Evolutionary conservation across 2,797 vertebrate genomes (phyloP).

Genomic region (Scolopax rusticola): DNA sequence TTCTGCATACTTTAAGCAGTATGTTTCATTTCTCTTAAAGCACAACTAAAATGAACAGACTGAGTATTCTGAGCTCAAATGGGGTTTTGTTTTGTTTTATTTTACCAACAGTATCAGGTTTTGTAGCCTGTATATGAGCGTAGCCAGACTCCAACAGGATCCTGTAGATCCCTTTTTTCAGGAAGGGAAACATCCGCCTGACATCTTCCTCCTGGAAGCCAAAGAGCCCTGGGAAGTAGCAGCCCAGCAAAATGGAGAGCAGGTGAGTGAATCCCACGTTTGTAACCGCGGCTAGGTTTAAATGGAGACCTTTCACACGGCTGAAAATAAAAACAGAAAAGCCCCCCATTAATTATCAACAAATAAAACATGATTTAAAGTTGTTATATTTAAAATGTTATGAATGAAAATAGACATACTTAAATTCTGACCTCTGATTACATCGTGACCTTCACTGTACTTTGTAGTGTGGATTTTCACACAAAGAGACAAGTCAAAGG

Average conservation of each 20-base stretch:
- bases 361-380: background rate
- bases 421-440: background rate
- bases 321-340: slow-evolving; percentile 51
- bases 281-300: slow-evolving; percentile 63
- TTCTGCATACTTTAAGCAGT: background rate
- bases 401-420: background rate
- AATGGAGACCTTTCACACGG: slow-evolving; percentile 79
- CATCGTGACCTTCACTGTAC: background rate
- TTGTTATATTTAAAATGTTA: background rate
- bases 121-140: slow-evolving; percentile 81
- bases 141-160: slow-evolving; percentile 76
- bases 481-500: background rate
- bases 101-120: slow-evolving; percentile 81
- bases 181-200: slow-evolving; percentile 69
- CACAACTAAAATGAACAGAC: background rate
- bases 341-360: background rate
- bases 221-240: slow-evolving; percentile 58
- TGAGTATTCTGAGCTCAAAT: background rate
- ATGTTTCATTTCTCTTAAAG: background rate
- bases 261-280: background rate
- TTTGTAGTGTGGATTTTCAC: background rate
- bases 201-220: slow-evolving; percentile 76
- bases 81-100: background rate
- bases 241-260: slow-evolving; percentile 71
- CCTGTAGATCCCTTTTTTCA: slow-evolving; percentile 59